A percentile compares a stretch with the other conserved stretches of the same genome.
These are phyloP conservation scores for Heliothis virescens DNA, from an alignment of 1,140 invertebrate species.

Conservation along the genomic window DNA sequence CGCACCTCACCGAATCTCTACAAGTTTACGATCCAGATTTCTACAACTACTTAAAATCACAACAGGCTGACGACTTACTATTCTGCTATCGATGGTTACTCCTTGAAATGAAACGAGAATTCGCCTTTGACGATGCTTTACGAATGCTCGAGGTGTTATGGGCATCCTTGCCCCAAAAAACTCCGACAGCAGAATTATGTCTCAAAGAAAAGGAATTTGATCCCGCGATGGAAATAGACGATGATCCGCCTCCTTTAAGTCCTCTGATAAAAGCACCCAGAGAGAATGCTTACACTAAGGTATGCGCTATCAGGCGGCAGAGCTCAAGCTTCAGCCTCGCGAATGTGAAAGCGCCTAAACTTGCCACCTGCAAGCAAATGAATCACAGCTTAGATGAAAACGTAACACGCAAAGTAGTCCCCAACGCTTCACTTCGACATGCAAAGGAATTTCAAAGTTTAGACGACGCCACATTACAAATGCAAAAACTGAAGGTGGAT, in stretches of 20 bases:
- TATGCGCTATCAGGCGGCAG: slow-evolving; percentile 93
- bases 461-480: slow-evolving; percentile 86
- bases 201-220: slow-evolving; percentile 91
- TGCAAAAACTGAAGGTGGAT: slow-evolving; percentile 64
- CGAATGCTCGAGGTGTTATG: slow-evolving; percentile 98
- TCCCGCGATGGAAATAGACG: slow-evolving; percentile 81
- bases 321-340: slow-evolving; percentile 92
- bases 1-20: slow-evolving; percentile 95
- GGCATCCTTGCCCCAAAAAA: slow-evolving; percentile 95
- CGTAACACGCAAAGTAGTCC: slow-evolving; percentile 80
- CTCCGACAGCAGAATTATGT: slow-evolving; percentile 90
- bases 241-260: slow-evolving; percentile 88
- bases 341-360: slow-evolving; percentile 82
- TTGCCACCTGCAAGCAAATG: slow-evolving; percentile 85
- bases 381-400: slow-evolving; percentile 91
- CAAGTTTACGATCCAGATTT: slow-evolving; percentile 97
- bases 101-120: slow-evolving; percentile 98
- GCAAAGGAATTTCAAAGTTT: slow-evolving; percentile 88
- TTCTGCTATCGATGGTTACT: slow-evolving; percentile 99
- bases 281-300: slow-evolving; percentile 94
- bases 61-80: slow-evolving; percentile 96
- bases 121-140: slow-evolving; percentile 98
- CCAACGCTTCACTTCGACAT: slow-evolving; percentile 71
- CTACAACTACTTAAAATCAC: slow-evolving; percentile 95
- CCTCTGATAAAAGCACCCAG: slow-evolving; percentile 91